phyloP scores from a whole-genome alignment of 2,888 invertebrate genomes.

The Andrena dorsata region DNA sequence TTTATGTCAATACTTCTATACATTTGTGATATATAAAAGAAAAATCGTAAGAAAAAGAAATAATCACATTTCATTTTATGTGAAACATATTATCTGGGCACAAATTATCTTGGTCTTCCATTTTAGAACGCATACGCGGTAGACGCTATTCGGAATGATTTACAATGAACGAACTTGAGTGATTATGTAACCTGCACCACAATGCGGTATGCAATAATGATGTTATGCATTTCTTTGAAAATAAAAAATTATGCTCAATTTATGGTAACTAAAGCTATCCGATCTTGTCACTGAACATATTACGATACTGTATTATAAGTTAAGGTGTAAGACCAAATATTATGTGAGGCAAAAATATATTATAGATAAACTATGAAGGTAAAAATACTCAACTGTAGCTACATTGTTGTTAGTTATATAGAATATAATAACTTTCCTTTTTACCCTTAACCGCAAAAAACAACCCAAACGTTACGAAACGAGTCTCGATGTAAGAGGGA shows the following conservation, averaged over 20 bases:
- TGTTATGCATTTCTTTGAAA: slow-evolving; percentile 30
- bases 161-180: slow-evolving; percentile 35
- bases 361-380: slow-evolving; percentile 21
- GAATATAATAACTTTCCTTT: slow-evolving; percentile 46
- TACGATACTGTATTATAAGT: slow-evolving; percentile 32
- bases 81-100: slow-evolving; percentile 54
- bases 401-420: slow-evolving; percentile 30
- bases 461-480: neutral
- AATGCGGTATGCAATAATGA: slow-evolving; percentile 3
- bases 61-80: slow-evolving; percentile 53
- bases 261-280: slow-evolving; percentile 15
- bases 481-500: neutral
- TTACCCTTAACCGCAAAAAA: neutral
- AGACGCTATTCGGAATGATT: slow-evolving; percentile 39
- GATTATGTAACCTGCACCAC: slow-evolving; percentile 23
- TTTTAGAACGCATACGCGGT: slow-evolving; percentile 38
- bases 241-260: slow-evolving; percentile 42
- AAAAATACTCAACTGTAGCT: slow-evolving; percentile 33
- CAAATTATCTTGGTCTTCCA: slow-evolving; percentile 67
- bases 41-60: slow-evolving; percentile 46
- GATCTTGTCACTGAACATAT: slow-evolving; percentile 28
- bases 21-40: slow-evolving; percentile 59
- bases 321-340: slow-evolving; percentile 44
- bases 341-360: slow-evolving; percentile 31
- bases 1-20: slow-evolving; percentile 67